Conservation (phyloP, 2,797 vertebrate genomes). For the Pantherophis vulpinus region DNA sequence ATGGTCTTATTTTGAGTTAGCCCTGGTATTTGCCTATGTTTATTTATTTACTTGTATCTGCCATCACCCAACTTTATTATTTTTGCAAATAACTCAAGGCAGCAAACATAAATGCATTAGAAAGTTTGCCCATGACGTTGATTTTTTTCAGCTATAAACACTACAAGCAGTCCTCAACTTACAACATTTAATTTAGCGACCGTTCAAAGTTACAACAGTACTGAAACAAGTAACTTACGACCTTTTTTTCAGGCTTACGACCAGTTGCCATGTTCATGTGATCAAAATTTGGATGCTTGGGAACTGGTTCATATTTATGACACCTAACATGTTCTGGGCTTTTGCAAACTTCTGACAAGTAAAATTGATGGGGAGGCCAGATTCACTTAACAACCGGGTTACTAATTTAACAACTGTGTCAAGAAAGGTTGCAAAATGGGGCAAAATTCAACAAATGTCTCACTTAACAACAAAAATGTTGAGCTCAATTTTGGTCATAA, state of each 20-base stretch:
- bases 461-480: neutral
- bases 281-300: neutral
- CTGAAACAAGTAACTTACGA: neutral
- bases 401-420: neutral
- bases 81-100: neutral
- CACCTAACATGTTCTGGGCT: neutral
- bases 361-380: neutral
- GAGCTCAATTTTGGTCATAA: neutral
- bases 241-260: neutral
- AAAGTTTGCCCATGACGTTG: slow-evolving; percentile 59
- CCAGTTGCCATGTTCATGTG: neutral
- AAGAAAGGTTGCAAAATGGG: neutral
- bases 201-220: neutral
- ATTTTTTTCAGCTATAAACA: slow-evolving; percentile 61
- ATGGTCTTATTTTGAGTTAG: neutral
- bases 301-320: neutral
- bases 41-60: neutral
- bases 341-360: neutral
- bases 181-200: neutral
- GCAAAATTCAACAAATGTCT: neutral
- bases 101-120: slow-evolving; percentile 21
- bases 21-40: slow-evolving; percentile 64
- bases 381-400: neutral
- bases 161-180: neutral
- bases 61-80: neutral